These are phyloP conservation scores for Drosophila recens DNA, from an alignment of 2,888 invertebrate genomes.

Conservation along the genomic window DNA sequence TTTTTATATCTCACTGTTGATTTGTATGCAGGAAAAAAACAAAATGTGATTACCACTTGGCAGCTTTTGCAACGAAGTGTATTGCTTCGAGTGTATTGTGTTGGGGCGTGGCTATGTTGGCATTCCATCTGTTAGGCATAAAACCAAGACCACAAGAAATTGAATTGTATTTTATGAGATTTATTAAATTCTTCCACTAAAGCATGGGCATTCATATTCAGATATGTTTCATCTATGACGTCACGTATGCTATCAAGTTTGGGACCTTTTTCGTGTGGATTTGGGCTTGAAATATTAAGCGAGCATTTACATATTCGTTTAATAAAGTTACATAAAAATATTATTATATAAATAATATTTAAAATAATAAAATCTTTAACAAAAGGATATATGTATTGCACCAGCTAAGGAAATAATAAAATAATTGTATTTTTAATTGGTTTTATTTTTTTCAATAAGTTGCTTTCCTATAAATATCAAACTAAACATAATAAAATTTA, in stretches of 20 bases:
- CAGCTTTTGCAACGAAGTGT: slow-evolving; percentile 54
- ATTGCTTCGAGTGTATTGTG: slow-evolving; percentile 29
- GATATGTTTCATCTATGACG: slow-evolving; percentile 33
- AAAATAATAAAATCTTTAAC: background rate
- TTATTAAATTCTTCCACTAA: slow-evolving; percentile 46
- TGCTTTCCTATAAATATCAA: too few species aligned
- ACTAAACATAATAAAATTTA: too few species aligned
- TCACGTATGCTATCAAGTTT: background rate
- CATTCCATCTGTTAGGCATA: slow-evolving; percentile 42
- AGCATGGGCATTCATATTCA: slow-evolving; percentile 23
- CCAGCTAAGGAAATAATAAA: too few species aligned
- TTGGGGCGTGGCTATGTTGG: slow-evolving; percentile 26
- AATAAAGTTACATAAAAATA: background rate
- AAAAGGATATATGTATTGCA: background rate
- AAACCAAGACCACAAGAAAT: slow-evolving; percentile 65
- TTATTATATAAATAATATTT: background rate
- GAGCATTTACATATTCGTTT: background rate
- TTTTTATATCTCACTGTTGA: slow-evolving; percentile 25
- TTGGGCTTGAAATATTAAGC: background rate
- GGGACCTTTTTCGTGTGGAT: background rate
- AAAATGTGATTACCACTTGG: slow-evolving; percentile 65
- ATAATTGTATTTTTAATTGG: too few species aligned
- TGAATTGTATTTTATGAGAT: slow-evolving; percentile 68
- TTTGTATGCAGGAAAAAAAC: slow-evolving; percentile 38
- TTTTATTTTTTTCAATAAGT: background rate